A percentile compares a stretch with the other conserved stretches of the same genome.
Evolutionary conservation across 1,140 invertebrate genomes (phyloP).

Genomic region (Zaprionus ghesquierei): DNA sequence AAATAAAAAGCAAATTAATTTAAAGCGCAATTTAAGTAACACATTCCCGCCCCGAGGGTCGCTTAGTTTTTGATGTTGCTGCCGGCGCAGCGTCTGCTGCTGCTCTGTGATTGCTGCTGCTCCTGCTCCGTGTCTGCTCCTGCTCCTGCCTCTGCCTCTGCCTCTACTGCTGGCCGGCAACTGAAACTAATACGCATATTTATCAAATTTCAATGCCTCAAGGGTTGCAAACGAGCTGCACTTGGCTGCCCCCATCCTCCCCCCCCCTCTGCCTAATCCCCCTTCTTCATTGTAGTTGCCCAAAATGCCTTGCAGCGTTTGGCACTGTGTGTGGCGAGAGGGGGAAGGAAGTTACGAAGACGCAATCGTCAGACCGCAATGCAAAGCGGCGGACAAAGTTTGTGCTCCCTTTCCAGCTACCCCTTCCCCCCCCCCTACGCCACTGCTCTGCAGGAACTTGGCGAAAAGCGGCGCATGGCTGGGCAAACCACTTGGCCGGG

Average conservation of each 20-base stretch:
- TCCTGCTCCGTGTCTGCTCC: not conserved
- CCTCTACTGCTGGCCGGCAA: conserved; percentile 28
- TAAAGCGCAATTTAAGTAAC: conserved; percentile 72
- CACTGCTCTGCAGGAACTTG: conserved; percentile 37
- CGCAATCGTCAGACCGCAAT: conserved; percentile 52
- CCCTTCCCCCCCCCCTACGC: fast-evolving
- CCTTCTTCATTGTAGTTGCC: conserved; percentile 54
- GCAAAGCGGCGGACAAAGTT: conserved; percentile 68
- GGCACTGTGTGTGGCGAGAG: not conserved
- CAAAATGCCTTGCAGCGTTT: conserved; percentile 64
- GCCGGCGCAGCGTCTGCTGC: not conserved
- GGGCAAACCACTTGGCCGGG: conserved; percentile 20
- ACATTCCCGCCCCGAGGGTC: conserved; percentile 38
- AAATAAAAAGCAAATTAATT: conserved; percentile 54
- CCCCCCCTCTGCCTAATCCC: conserved; percentile 43
- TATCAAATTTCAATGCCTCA: conserved; percentile 73
- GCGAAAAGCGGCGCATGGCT: conserved; percentile 36
- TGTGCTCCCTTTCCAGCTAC: no score
- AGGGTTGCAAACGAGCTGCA: conserved; percentile 51
- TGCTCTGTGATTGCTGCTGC: not conserved
- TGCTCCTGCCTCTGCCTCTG: conserved; percentile 6
- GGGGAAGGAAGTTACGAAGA: not conserved
- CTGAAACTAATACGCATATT: conserved; percentile 80
- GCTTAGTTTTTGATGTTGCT: conserved; percentile 53
- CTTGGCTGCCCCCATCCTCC: not conserved